A percentile compares a stretch with the other conserved stretches of the same genome.
Evolutionary conservation across 2,888 invertebrate genomes (phyloP).

Genomic region (Drosophila picticornis): DNA sequence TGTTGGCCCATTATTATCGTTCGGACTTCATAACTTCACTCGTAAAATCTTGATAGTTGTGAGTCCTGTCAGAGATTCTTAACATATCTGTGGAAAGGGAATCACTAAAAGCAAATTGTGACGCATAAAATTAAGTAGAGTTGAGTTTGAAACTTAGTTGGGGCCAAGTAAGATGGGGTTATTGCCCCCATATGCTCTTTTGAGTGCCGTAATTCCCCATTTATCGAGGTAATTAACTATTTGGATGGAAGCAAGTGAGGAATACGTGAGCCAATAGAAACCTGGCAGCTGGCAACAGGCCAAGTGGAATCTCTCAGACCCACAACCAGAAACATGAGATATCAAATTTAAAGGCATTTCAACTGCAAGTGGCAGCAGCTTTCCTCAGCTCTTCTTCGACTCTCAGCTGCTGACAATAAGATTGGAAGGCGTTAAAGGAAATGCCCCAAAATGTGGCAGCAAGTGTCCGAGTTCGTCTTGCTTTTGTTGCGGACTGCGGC

Average conservation of each 20-base stretch:
- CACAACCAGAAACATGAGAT: constrained; percentile 14
- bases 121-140: constrained; percentile 54
- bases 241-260: constrained; percentile 8
- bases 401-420: constrained; percentile 40
- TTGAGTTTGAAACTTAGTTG: constrained; percentile 17
- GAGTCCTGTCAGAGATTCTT: constrained; percentile 7
- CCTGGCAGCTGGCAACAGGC: constrained; percentile 33
- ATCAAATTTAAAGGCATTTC: constrained; percentile 52
- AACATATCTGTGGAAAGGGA: constrained; percentile 5
- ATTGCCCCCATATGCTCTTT: constrained; percentile 44
- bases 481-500: constrained; percentile 45
- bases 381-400: not conserved
- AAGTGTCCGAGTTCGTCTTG: constrained; percentile 26
- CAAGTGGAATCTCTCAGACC: constrained; percentile 12
- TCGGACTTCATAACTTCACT: constrained; percentile 83
- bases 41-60: constrained; percentile 70
- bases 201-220: constrained; percentile 52
- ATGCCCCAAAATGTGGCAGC: constrained; percentile 58
- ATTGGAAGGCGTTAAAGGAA: constrained; percentile 38
- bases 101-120: constrained; percentile 43
- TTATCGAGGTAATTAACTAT: constrained; percentile 73
- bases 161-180: constrained; percentile 25
- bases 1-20: constrained; percentile 85
- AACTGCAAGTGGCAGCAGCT: constrained; percentile 38
- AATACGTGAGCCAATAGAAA: constrained; percentile 56